Conservation (phyloP, 2,113 vertebrate genomes). For the Heptranchias perlo region DNA sequence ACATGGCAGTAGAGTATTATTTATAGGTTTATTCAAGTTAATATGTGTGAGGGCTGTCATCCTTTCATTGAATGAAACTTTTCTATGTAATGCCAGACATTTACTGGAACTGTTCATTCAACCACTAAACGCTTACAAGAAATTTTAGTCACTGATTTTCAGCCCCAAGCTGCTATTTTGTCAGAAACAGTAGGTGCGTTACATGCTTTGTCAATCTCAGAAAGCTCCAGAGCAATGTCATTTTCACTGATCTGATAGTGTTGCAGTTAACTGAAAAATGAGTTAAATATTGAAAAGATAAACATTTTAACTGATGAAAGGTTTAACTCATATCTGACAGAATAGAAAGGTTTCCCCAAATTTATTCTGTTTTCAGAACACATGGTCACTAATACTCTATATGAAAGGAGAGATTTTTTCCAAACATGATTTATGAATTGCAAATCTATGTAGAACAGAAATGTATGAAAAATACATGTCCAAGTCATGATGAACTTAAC, state of each 20-base stretch:
- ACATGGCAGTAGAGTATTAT: not conserved
- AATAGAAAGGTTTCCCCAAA: not conserved
- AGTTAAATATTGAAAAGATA: not conserved
- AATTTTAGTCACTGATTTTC: not conserved
- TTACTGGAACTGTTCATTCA: not conserved
- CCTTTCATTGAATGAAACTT: not conserved
- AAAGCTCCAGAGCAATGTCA: not conserved
- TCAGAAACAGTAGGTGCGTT: not conserved
- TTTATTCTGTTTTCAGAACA: not conserved
- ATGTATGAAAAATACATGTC: not conserved
- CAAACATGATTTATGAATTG: not conserved
- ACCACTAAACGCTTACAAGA: not conserved
- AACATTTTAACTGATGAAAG: not conserved
- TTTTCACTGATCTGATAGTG: not conserved
- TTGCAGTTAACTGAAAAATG: not conserved
- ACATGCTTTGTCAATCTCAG: not conserved
- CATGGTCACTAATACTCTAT: not conserved
- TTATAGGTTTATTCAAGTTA: not conserved
- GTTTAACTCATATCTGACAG: not conserved
- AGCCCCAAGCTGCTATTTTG: not conserved
- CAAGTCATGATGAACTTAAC: not conserved
- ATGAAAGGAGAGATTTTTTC: not conserved
- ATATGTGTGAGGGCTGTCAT: not conserved
- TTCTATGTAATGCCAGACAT: not conserved
- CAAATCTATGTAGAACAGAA: not conserved